Conservation (phyloP, 2,888 invertebrate genomes). For the Euplagia quadripunctaria region DNA sequence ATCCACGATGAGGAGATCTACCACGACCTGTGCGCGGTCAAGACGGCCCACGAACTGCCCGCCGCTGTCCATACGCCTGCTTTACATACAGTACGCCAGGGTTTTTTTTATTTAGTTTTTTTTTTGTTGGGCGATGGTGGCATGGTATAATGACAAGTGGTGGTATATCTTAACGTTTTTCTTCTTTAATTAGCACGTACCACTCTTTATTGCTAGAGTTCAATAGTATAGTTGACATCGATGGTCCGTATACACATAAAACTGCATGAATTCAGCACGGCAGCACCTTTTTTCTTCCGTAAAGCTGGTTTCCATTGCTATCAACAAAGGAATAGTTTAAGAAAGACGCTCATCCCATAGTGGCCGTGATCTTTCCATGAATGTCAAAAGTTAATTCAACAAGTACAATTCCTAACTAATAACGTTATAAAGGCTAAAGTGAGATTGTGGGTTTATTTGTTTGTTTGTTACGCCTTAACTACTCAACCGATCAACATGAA, state of each 20-base stretch:
- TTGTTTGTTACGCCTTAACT: too few species aligned
- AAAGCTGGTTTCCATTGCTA: too few species aligned
- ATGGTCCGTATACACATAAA: neutral
- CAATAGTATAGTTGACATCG: neutral
- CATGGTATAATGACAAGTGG: constrained; percentile 39
- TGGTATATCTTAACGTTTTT: constrained; percentile 9
- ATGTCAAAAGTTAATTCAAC: neutral
- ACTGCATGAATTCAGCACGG: neutral
- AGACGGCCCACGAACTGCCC: constrained; percentile 85
- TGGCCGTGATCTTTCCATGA: neutral
- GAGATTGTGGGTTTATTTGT: too few species aligned
- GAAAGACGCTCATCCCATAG: neutral
- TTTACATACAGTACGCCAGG: constrained; percentile 84
- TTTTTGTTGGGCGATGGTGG: constrained; percentile 36
- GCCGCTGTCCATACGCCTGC: constrained; percentile 79
- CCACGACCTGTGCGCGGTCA: constrained; percentile 96
- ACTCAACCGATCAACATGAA: neutral
- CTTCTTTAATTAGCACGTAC: neutral
- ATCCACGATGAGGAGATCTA: constrained; percentile 96
- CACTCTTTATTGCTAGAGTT: neutral
- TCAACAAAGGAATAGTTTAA: neutral
- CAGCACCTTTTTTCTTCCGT: too few species aligned
- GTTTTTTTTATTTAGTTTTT: constrained; percentile 57
- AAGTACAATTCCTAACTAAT: neutral
- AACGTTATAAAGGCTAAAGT: too few species aligned